Conservation (phyloP, 2,113 vertebrate species). For the Sitta europaea region DNA sequence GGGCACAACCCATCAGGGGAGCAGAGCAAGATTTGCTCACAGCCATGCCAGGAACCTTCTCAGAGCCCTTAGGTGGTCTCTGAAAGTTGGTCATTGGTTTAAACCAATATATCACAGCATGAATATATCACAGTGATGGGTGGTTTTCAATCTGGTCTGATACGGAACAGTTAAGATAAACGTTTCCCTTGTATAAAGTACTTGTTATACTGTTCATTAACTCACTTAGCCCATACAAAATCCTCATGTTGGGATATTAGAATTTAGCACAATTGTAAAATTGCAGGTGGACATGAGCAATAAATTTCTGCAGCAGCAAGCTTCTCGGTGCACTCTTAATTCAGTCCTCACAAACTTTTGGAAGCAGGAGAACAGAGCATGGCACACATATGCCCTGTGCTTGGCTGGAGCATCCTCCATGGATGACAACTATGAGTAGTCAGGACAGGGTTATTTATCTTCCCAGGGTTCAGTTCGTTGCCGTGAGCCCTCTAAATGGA, state of each 20-base stretch:
- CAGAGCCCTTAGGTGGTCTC: not conserved
- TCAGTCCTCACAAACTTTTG: not conserved
- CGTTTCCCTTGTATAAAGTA: not conserved
- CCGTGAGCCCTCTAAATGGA: not conserved
- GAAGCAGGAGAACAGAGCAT: not conserved
- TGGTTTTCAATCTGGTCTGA: not conserved
- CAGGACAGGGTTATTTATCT: not conserved
- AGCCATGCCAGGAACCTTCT: not conserved
- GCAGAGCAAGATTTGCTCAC: not conserved
- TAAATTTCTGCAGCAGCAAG: not conserved
- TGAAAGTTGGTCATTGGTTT: not conserved
- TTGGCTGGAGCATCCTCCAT: not conserved
- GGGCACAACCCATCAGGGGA: not conserved
- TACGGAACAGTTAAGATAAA: not conserved
- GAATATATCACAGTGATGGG: not conserved
- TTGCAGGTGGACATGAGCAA: not conserved
- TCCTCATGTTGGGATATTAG: not conserved
- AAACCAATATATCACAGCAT: not conserved
- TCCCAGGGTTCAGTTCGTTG: not conserved
- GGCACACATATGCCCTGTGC: not conserved
- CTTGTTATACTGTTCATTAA: not conserved
- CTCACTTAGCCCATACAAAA: not conserved
- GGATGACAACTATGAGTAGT: not conserved
- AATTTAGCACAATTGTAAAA: not conserved
- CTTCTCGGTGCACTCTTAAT: rapidly evolving